phyloP scores from a whole-genome alignment of 2,113 vertebrate species.

The Isichthys henryi region DNA sequence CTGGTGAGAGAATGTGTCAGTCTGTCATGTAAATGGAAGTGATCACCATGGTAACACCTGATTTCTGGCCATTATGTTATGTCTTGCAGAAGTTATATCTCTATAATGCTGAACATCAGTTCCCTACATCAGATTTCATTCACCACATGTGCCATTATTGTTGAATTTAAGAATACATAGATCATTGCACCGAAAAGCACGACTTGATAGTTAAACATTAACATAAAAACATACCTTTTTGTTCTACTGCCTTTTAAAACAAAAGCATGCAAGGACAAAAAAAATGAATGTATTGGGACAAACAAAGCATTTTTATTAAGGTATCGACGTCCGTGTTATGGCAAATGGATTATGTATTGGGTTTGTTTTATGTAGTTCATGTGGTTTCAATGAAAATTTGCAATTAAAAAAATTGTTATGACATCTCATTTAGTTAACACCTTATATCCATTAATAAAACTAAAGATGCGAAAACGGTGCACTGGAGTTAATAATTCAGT shows the following conservation, averaged over 20 bases:
- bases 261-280: neutral
- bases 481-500: neutral
- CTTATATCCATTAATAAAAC: neutral
- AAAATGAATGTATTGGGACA: neutral
- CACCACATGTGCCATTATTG: neutral
- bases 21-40: slow-evolving; percentile 1
- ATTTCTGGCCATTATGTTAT: neutral
- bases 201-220: neutral
- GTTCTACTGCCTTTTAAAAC: neutral
- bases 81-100: neutral
- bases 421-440: neutral
- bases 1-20: neutral
- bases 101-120: neutral
- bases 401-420: neutral
- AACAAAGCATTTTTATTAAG: neutral
- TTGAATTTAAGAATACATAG: neutral
- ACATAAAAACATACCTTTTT: neutral
- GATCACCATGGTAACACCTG: slow-evolving; percentile 19
- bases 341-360: neutral
- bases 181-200: neutral
- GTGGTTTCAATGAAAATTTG: neutral
- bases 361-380: neutral
- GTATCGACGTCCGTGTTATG: neutral
- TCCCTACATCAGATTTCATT: neutral
- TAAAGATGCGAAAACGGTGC: neutral